Conservation (phyloP, 2,888 invertebrate species). For the Phortica magna region DNA sequence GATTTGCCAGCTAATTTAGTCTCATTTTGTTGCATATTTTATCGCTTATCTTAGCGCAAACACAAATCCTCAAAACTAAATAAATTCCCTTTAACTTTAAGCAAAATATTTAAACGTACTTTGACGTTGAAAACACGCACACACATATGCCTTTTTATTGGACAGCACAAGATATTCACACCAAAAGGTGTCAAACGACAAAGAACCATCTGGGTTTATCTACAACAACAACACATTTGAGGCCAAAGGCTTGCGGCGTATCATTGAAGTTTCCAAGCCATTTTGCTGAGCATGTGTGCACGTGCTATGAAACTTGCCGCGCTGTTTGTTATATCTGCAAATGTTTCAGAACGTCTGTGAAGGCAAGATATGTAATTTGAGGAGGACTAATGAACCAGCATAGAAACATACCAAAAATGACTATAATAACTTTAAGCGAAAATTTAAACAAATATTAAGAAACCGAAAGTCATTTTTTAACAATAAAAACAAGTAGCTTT, state of each 20-base stretch:
- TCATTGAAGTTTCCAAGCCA: background rate
- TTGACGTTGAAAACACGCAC: background rate
- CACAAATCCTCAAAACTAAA: background rate
- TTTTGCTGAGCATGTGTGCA: background rate
- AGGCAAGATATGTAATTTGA: background rate
- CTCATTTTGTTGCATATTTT: background rate
- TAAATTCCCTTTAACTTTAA: conserved; percentile 17
- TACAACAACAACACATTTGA: background rate
- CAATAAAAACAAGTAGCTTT: background rate
- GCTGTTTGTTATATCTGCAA: background rate
- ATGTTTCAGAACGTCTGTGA: background rate
- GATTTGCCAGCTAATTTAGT: conserved; percentile 54
- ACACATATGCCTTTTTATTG: background rate
- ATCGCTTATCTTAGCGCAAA: background rate
- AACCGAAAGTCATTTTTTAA: background rate
- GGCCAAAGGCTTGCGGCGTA: background rate
- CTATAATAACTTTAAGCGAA: too few relatives aligned
- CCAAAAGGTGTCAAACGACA: conserved; percentile 27
- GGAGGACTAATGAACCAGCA: too few relatives aligned
- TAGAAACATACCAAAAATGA: too few relatives aligned
- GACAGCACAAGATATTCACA: background rate
- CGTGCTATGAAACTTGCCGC: background rate
- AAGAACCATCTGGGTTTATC: conserved; percentile 9
- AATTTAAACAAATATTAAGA: too few relatives aligned
- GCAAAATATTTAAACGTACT: conserved; percentile 14